Base-by-base conservation (phyloP, 2,113 vertebrate genomes). In the Lethenteron camtschaticum region DNA sequence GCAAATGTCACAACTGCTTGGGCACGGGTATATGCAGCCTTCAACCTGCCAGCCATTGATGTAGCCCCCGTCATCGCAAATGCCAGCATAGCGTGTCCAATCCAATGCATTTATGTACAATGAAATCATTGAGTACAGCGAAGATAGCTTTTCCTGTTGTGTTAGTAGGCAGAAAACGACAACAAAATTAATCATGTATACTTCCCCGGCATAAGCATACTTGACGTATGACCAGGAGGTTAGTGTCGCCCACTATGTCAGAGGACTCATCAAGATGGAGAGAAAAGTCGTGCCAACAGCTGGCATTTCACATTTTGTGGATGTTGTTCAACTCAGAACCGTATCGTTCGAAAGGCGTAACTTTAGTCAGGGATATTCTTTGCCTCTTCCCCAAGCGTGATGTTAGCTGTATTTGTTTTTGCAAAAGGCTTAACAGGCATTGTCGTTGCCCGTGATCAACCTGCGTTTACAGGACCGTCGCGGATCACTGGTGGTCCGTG, bases 141-240 rank as follows among this genome's bases (percentile, higher is more conserved):
- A 63, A 63, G 12, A 63, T 63, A 16, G 59, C 59, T 63, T 63
- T 2, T 63, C 59, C 59, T 24, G 59, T 63, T 63, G 59, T 18
- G 59, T 63, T 18, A 3, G 13, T 14, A 63, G 8, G 59, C 59
- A 63, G 59, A 63, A 18, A 69, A 13, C 68, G 41, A 55, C n/a
- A 69, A 13, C 60, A 69, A 69, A 59, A 41, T 8, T 16, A 8
- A 69, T 69, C 9, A 55, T 69, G 69, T 41, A 69, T 41, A 69
- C 10, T 69, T 69, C 1, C 55, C 24, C 9, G 13, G 55, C n/a
- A 41, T 69, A 69, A 20, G 13, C 7, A 41, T 69, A 69, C 55
- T 41, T 69, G 69, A 69, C 10, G 41, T 13, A 69, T 16, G 14
- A 63, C 69, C 14, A 66, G 60, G 60, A 69, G 69, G 41, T 69